Conservation (phyloP, 2,888 invertebrate genomes). For the Watsonalla binaria region DNA sequence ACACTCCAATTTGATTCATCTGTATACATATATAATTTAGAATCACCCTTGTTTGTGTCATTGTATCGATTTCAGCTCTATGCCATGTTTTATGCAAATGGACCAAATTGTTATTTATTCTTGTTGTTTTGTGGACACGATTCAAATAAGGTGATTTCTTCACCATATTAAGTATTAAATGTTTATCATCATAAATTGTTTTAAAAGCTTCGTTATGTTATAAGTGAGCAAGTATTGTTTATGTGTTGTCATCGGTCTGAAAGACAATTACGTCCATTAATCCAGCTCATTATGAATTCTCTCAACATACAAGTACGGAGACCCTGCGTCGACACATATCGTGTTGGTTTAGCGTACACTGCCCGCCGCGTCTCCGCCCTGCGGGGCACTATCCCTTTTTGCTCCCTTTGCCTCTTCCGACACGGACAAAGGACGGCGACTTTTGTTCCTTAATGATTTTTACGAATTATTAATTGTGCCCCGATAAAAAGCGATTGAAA, state of each 20-base stretch:
- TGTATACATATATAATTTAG: not conserved
- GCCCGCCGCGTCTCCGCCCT: constrained; percentile 38
- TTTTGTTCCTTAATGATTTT: constrained; percentile 78
- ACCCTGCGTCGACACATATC: constrained; percentile 59
- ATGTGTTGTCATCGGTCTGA: not conserved
- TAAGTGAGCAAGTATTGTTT: not conserved
- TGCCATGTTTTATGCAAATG: not conserved
- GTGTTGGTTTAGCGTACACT: constrained; percentile 63
- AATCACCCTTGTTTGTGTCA: not conserved
- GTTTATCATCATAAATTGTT: not conserved
- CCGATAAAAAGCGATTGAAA: constrained; percentile 70
- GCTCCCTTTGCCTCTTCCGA: constrained; percentile 46
- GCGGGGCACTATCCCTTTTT: constrained; percentile 54
- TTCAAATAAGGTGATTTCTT: too few relatives aligned
- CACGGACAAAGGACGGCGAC: constrained; percentile 73
- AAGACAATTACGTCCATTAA: not conserved
- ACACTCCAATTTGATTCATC: too few relatives aligned
- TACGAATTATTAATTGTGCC: constrained; percentile 75
- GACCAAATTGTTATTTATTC: not conserved
- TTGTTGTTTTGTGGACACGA: too few relatives aligned
- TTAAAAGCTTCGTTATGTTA: not conserved
- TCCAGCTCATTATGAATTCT: not conserved
- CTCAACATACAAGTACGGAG: constrained; percentile 12
- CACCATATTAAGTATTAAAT: not conserved
- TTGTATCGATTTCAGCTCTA: not conserved